Base-by-base conservation (phyloP, 2,888 invertebrate genomes). In the Conops quadrifasciatus region DNA sequence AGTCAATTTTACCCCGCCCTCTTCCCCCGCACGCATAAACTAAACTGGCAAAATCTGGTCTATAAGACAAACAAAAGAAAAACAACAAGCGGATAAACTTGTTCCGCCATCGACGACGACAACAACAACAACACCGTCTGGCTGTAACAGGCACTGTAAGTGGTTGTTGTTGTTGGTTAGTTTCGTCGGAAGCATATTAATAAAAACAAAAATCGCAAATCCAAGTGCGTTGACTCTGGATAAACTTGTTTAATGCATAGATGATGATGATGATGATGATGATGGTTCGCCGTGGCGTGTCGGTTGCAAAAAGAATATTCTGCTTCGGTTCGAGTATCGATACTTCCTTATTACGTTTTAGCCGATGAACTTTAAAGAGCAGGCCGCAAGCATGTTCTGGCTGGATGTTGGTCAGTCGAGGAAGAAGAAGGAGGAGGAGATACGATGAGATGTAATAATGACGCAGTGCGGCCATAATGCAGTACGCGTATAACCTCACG, bases 141-240 rank as follows among this genome's bases (percentile, higher is more conserved):
- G 4, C 3, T 53, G 28, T 24, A 58, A 58, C 28, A 26, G 21
- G 28, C 26, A 28, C 4, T 58, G 13, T 15, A 58, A 15, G 28
- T 58, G 58, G 21, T 53, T 49, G 49, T 49, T 49, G n/a, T 19
- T 49, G 49, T 15, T 36, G 21, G 53, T 24, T 58, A 58, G 24
- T 26, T 58, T 58, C 28, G 26, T 16, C 24, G 58, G 24, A 15
- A 58, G 58, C 58, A 24, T 24, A 51, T 47, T 30, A 51, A 24
- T 30, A 53, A 45, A 58, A 56, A 21, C 9, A 51, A n/a, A 47
- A 58, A 71, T 59, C 59, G 65, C 62, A 45, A 53, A 64, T 19
- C 56, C 30, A 56, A 71, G 71, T 71, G 56, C 71, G 45, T 71
- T 71, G 71, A 71, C 71, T 67, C 62, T 49, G 28, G n/a, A 67